These are phyloP conservation scores for Arion vulgaris DNA, from an alignment of 1,140 invertebrate species.

Conservation along the genomic window DNA sequence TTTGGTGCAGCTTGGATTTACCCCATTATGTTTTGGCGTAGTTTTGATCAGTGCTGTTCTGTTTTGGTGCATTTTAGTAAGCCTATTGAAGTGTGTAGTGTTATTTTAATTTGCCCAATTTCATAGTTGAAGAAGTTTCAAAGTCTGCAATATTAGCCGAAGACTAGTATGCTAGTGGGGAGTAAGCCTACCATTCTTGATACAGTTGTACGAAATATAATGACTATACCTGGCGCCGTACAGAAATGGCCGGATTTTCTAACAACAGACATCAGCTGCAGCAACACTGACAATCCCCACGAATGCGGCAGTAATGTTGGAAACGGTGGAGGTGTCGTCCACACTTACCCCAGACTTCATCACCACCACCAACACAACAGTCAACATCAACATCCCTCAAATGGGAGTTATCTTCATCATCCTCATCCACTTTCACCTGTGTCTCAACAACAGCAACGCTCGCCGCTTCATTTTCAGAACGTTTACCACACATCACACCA, in stretches of 20 bases:
- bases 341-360: neutral
- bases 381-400: neutral
- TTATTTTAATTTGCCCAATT: neutral
- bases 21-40: neutral
- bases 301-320: neutral
- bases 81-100: too few relatives aligned
- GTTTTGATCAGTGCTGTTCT: neutral
- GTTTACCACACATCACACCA: neutral
- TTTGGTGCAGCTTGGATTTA: neutral
- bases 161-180: slow-evolving; percentile 9
- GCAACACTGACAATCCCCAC: neutral
- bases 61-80: too few relatives aligned
- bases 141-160: neutral
- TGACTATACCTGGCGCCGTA: neutral
- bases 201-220: neutral
- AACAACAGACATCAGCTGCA: neutral
- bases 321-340: neutral
- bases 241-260: slow-evolving; percentile 11
- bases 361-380: neutral
- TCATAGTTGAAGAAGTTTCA: neutral
- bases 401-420: neutral
- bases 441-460: neutral
- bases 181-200: neutral
- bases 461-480: neutral
- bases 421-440: neutral